Evolutionary conservation across 2,113 vertebrate species (phyloP).

Genomic region (Maccullochella peelii): DNA sequence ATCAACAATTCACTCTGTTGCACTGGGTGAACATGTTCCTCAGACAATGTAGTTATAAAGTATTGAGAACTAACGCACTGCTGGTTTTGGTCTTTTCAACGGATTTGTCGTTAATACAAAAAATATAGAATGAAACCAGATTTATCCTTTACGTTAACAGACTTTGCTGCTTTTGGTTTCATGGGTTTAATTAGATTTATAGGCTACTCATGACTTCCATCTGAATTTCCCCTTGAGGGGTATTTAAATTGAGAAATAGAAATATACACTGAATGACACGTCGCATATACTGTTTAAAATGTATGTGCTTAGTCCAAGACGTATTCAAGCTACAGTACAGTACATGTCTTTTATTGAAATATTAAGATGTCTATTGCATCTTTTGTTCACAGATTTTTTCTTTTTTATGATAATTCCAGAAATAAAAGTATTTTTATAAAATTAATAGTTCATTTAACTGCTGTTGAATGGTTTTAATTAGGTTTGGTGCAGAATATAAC

Average conservation of each 20-base stretch:
- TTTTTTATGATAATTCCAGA: neutral
- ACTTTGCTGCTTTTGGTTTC: neutral
- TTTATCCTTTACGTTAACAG: neutral
- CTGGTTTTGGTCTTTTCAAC: no score
- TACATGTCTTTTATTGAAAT: neutral
- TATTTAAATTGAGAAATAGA: constrained; percentile 7
- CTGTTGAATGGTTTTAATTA: neutral
- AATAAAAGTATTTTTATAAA: neutral
- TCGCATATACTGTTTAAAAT: neutral
- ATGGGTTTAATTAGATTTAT: neutral
- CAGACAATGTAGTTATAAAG: neutral
- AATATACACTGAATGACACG: neutral
- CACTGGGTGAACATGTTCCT: neutral
- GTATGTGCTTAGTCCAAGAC: neutral
- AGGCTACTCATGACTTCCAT: neutral
- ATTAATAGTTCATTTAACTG: neutral
- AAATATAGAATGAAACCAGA: neutral
- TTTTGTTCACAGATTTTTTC: neutral
- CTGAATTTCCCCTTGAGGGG: neutral
- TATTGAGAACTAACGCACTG: neutral
- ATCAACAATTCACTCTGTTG: no score
- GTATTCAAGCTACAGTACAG: no score
- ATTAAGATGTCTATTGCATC: neutral
- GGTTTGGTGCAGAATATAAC: neutral
- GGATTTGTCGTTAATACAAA: neutral